phyloP scores from a whole-genome alignment of 2,797 vertebrate species.

The Notolabrus celidotus region DNA sequence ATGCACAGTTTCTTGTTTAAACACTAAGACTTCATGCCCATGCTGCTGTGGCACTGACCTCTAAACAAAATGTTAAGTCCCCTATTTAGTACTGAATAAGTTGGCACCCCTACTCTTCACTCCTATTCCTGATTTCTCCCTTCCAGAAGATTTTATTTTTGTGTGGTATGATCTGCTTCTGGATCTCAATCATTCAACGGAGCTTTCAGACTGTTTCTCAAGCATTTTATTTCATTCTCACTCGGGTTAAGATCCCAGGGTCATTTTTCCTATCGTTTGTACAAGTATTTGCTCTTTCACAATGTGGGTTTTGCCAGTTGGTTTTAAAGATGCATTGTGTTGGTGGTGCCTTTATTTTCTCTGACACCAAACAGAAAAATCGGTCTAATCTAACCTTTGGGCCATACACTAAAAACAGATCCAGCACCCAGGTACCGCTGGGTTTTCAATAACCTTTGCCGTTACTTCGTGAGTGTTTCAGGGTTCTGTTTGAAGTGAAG shows the following conservation, averaged over 20 bases:
- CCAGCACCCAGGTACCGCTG: constrained; percentile 47
- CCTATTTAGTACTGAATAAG: too few species aligned
- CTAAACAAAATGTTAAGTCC: too few species aligned
- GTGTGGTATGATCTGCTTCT: too few species aligned
- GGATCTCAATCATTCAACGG: not conserved
- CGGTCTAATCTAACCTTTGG: constrained; percentile 57
- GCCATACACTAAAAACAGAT: constrained; percentile 65
- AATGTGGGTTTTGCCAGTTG: constrained; percentile 1
- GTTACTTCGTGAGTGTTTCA: constrained; percentile 53
- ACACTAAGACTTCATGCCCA: too few species aligned
- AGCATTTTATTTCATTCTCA: not conserved
- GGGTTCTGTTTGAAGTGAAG: constrained; percentile 66
- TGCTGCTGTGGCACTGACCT: too few species aligned
- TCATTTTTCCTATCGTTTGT: constrained; percentile 10
- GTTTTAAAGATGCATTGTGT: constrained; percentile 23
- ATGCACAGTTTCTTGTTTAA: too few species aligned
- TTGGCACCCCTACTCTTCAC: too few species aligned
- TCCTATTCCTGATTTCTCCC: too few species aligned
- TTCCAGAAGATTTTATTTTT: too few species aligned
- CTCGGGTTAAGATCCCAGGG: not conserved
- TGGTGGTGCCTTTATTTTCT: constrained; percentile 33
- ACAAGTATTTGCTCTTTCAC: not conserved
- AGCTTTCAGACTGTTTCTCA: constrained; percentile 14
- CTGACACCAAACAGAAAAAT: constrained; percentile 41
- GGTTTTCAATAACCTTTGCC: constrained; percentile 69